Evolutionary conservation across 2,888 invertebrate species (phyloP).

Genomic region (Pheosia tremula): DNA sequence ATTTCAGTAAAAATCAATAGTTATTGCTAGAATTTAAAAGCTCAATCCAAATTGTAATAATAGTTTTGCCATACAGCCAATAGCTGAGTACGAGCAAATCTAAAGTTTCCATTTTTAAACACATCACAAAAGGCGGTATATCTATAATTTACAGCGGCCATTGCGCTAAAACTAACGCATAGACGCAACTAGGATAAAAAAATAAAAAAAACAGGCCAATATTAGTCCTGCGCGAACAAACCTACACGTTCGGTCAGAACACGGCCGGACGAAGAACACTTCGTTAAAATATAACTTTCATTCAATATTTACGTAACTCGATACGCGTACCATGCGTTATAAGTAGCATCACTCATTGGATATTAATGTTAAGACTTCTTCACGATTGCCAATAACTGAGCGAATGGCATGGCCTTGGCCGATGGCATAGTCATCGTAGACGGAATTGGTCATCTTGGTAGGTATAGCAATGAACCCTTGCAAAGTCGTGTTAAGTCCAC

Average conservation of each 20-base stretch:
- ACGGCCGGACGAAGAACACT: too few species aligned
- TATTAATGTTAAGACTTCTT: too few species aligned
- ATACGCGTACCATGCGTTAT: background rate
- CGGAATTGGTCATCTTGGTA: too few species aligned
- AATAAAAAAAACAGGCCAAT: background rate
- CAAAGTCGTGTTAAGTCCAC: too few species aligned
- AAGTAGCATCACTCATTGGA: too few species aligned
- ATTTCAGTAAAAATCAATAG: background rate
- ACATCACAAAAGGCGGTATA: conserved; percentile 37
- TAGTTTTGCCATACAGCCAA: conserved; percentile 27
- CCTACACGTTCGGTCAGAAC: too few species aligned
- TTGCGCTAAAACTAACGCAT: background rate
- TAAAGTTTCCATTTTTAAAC: conserved; percentile 32
- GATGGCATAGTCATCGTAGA: too few species aligned
- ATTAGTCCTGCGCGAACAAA: too few species aligned
- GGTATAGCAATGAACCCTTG: too few species aligned
- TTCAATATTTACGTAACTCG: background rate
- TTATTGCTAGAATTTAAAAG: background rate
- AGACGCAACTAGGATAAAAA: conserved; percentile 1
- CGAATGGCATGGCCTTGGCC: too few species aligned
- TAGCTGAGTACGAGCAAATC: conserved; percentile 7
- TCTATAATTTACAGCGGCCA: conserved; percentile 26
- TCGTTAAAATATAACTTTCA: too few species aligned
- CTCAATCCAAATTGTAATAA: background rate
- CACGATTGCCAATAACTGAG: too few species aligned